Base-by-base conservation (phyloP, 2,888 invertebrate genomes). In the Tortrix viridana region DNA sequence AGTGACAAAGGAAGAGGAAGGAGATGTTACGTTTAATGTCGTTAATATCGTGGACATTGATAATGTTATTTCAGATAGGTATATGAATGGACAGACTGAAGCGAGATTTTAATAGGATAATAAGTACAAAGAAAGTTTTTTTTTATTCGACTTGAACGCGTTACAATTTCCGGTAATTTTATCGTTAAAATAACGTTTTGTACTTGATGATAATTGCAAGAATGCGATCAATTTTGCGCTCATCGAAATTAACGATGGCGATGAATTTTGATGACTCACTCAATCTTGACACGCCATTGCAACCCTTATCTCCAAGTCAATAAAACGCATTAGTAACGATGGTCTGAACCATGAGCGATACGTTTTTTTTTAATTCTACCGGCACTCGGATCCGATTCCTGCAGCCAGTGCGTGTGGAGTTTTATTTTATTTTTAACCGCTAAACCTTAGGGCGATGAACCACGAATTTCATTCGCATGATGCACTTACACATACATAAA, bases 401-500 rank as follows among this genome's bases (percentile, higher is more conserved):
- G 52, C 53, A 43, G 53, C 47, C 60, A 46, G 47, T 32, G 32
- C 32, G 52, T 63, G 32, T 41, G 53, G 16, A 48, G 26, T 26
- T 55, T 32, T 50, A 26, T 54, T 53, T 56, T 47, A 48, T 65
- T 66, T 65, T 65, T 62, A 60, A 32, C 56, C 46, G 50, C 50
- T 60, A 65, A 67, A 65, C 57, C 57, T 62, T 55, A 50, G 67
- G 60, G n/a, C 62, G 44, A 59, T 67, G 66, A 69, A 69, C 67
- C 48, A 58, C 37, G 46, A 57, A 67, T 60, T 38, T 60, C 55
- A 56, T 54, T 44, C 14, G 56, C 60, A 67, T 67, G 61, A 64
- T 62, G 37, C 67, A 49, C 43, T 58, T 43, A 46, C 37, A 12
- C 20, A 48, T 26, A 26, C 23, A 19, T 41, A 46, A 46, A 18